Evolutionary conservation across 1,140 invertebrate species (phyloP), one percentile per base, ranked within the genome.

Genomic region (Aphis gossypii): DNA sequence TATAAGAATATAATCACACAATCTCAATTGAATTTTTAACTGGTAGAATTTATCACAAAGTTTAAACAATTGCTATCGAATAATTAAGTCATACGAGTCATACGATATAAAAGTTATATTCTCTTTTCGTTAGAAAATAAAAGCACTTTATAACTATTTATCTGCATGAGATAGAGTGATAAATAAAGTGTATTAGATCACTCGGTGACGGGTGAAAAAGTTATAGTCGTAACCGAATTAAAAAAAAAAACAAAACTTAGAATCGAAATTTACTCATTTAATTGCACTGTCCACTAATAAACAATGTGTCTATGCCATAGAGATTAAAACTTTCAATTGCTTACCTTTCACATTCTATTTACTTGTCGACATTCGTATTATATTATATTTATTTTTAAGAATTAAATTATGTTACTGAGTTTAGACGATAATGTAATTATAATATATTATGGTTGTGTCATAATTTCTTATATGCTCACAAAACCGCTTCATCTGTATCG

Each of bases 181-280:
- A 88, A 88, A 88, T 51, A 88, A 88, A 48, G n/a, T 30, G 84
- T 30, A 87, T 87, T 48, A 30, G 44, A 88, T 88, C 86, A 48
- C 18, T 48, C 86, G 8, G 11, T 51, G 86, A 87, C 46, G n/a
- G 30, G 11, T n/a, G 46, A 14, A n/a, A 48, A 87, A 87, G 14
- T 51, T 51, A 51, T 35, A 38, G 48, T 23, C 54, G 48, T 89
- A 89, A 89, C 46, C 51, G n/a, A 51, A 88, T 51, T 88, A 87
- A 38, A 88, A n/a, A 21, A 44, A 35, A 88, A 35, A 35, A 35
- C 0, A 89, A 89, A 54, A 38, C 48, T 54, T 54, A 21, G 7
- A n/a, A 89, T 54, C 3, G 20, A 89, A 89, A 89, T 35, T 23
- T 54, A 54, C 48, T 54, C 20, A 54, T 89, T 89, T 89, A 54